Evolutionary conservation across 2,113 vertebrate genomes (phyloP).

Genomic region (Circaetus cinerascens): DNA sequence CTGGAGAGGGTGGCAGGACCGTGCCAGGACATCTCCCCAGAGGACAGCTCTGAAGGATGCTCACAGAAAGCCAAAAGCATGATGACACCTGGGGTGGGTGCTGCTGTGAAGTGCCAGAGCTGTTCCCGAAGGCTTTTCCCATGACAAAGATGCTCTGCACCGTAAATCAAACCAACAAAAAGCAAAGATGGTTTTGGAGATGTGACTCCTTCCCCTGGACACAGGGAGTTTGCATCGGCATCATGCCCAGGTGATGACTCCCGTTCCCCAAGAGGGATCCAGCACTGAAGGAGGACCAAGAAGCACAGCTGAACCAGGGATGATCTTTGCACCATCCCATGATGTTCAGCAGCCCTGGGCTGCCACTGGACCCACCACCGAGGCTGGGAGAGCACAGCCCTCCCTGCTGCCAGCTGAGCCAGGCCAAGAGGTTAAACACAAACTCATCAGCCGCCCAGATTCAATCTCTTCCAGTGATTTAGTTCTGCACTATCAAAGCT

Average conservation of each 20-base stretch:
- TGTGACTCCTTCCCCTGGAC: too few relatives aligned
- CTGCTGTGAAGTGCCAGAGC: not conserved
- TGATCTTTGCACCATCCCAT: not conserved
- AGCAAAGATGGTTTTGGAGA: not conserved
- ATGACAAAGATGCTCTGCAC: rapidly evolving
- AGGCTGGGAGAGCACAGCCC: not conserved
- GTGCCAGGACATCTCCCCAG: rapidly evolving
- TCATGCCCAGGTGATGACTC: rapidly evolving
- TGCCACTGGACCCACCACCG: rapidly evolving
- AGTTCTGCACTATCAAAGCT: not conserved
- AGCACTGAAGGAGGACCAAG: rapidly evolving
- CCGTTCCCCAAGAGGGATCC: not conserved
- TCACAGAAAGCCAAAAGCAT: rapidly evolving
- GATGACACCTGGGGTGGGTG: not conserved
- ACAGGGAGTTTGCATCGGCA: not conserved
- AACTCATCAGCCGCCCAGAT: not conserved
- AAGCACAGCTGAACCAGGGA: not conserved
- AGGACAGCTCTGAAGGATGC: not conserved
- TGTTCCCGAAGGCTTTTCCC: not conserved
- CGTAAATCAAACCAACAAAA: rapidly evolving
- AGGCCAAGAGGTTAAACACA: not conserved
- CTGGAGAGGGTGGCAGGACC: not conserved
- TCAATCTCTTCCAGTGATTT: not conserved
- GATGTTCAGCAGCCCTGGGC: rapidly evolving
- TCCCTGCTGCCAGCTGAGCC: not conserved